Evolutionary conservation across 2,888 invertebrate species (phyloP).

Genomic region (Piscicola geometra): DNA sequence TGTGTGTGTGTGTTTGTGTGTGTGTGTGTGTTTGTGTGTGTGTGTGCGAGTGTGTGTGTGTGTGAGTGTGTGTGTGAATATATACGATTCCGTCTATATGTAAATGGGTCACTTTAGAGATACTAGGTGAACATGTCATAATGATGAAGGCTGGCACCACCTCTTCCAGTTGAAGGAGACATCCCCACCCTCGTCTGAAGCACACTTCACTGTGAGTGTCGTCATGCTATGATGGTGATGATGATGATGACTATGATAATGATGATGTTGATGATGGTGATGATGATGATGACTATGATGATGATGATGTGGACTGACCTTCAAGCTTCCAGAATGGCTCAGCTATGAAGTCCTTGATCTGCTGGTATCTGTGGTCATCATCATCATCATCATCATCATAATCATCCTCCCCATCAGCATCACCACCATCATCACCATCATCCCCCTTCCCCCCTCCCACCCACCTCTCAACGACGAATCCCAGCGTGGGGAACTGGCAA

Average conservation of each 20-base stretch:
- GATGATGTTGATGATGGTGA: no score
- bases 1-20: no score
- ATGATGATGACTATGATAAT: not conserved
- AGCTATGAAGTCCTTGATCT: constrained; percentile 79
- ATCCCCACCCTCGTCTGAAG: constrained; percentile 66
- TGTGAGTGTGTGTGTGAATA: not conserved
- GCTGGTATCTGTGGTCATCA: constrained; percentile 66
- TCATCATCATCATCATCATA: no score
- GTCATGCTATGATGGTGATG: no score
- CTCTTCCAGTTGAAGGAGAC: constrained; percentile 86
- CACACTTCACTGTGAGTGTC: constrained; percentile 66
- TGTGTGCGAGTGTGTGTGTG: no score
- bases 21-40: no score
- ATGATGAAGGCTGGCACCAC: no score
- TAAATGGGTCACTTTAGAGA: no score
- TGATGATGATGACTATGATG: not conserved
- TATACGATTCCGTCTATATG: no score
- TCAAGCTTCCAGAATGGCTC: constrained; percentile 91
- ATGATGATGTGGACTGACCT: constrained; percentile 46
- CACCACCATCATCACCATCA: no score
- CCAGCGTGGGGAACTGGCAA: constrained; percentile 98
- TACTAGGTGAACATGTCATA: not conserved
- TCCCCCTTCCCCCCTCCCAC: not conserved
- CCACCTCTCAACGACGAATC: constrained; percentile 89
- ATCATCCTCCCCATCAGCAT: no score